Evolutionary conservation across 2,113 vertebrate genomes (phyloP), one percentile per base, ranked within the genome.

Genomic region (Cavia porcellus): DNA sequence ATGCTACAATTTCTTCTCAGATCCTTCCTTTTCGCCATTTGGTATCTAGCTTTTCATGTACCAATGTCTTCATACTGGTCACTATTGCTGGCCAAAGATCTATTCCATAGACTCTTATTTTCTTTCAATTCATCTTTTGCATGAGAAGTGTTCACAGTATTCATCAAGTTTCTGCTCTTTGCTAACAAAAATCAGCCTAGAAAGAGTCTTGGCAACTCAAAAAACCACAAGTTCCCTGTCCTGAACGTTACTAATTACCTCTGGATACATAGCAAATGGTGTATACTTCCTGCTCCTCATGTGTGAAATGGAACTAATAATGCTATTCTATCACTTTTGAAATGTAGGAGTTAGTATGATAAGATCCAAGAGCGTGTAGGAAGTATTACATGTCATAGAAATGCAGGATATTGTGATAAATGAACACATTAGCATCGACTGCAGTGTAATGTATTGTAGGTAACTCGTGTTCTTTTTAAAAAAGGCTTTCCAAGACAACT

Each of bases 401-500:
- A 70, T 94, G 17, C 35, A 80, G 68, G 79, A 22, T 85, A 90
- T 96, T 89, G 35, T 95, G 94, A 97, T 84, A 96, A 96, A 95
- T 97, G 90, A 95, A 87, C 62, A 93, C 80, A 92, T 90, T 97
- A 92, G 64, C 47, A 59, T 66, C 57, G 52, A 38, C 75, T 92
- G n/a, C 94, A 86, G 17, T 86, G 47, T 86, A 72, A 96, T 97
- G 81, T 89, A 45, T 90, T 85, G 52, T 79, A 93, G 72, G 77
- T 77, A 94, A 90, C 75, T 94, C 85, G 15, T 94, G 94, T 74
- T 86, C 90, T 95, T 92, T 94, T 81, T 82, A 90, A 93, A 92
- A 92, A 95, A 96, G 74, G 32, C 45, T 75, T 72, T 95, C 75
- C 47, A 20, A 93, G 84, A 96, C 64, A 97, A 96, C 94, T 95